phyloP scores from a whole-genome alignment of 2,888 invertebrate genomes.

The Trachelus troglodyta region DNA sequence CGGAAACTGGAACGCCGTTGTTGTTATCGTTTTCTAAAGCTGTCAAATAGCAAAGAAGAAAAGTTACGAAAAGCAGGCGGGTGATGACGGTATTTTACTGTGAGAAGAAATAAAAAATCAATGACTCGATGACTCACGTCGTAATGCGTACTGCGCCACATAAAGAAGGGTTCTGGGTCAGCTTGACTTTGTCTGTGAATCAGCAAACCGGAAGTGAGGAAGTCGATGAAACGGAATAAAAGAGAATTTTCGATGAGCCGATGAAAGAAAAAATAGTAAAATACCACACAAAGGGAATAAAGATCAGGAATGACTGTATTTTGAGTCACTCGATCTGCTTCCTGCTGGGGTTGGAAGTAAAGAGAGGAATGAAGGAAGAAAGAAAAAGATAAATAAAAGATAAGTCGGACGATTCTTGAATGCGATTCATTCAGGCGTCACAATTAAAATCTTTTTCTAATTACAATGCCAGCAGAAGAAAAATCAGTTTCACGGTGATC shows the following conservation, averaged over 20 bases:
- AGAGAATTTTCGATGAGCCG: neutral
- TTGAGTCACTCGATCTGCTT: neutral
- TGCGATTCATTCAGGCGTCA: neutral
- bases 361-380: neutral
- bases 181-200: no score
- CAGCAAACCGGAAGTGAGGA: no score
- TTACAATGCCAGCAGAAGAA: neutral
- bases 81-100: no score
- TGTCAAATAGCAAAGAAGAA: neutral
- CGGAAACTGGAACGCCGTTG: neutral
- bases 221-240: no score
- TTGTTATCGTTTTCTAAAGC: neutral
- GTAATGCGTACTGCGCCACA: no score
- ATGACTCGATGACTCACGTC: no score
- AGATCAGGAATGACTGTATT: neutral
- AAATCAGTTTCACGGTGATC: neutral
- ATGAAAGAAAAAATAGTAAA: neutral
- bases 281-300: neutral
- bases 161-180: no score
- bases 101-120: no score
- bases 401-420: neutral
- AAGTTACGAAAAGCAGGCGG: neutral
- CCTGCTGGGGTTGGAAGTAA: neutral
- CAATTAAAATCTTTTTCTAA: neutral
- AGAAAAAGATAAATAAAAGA: neutral